Percentiles rank a stretch among this genome's conserved stretches.
phyloP scores from a whole-genome alignment of 2,113 vertebrate genomes.

The Limanda limanda region DNA sequence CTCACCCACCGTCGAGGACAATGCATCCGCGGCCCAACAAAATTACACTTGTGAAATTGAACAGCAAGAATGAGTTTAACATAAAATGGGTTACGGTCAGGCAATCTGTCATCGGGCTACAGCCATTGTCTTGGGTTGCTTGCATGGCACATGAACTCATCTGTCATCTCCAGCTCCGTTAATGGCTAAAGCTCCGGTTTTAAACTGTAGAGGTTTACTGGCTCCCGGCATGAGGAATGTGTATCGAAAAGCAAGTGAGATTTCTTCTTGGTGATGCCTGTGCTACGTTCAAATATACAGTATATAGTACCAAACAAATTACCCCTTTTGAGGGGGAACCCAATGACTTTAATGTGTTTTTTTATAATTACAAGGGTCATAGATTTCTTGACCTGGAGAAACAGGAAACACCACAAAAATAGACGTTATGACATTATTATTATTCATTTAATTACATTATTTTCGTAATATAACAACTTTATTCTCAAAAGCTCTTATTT shows the following conservation, averaged over 20 bases:
- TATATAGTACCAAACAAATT: background rate
- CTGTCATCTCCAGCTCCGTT: constrained; percentile 94
- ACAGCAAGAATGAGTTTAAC: constrained; percentile 99
- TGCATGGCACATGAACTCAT: constrained; percentile 99
- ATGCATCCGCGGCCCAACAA: constrained; percentile 91
- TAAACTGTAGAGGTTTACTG: constrained; percentile 86
- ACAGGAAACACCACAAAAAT: background rate
- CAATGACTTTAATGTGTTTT: background rate
- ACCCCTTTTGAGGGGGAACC: background rate
- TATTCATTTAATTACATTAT: too few relatives aligned
- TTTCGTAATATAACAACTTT: too few relatives aligned
- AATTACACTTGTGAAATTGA: constrained; percentile 99
- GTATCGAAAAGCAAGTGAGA: constrained; percentile 8
- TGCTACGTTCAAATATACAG: background rate
- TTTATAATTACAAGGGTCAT: constrained; percentile 4
- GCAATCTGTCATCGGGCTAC: constrained; percentile 97
- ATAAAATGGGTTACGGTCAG: constrained; percentile 99
- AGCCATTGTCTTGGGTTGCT: constrained; percentile 96
- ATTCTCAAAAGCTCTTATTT: too few relatives aligned
- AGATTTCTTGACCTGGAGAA: background rate
- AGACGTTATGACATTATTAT: too few relatives aligned
- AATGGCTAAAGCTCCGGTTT: constrained; percentile 88
- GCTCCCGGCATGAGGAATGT: constrained; percentile 65
- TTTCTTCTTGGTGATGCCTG: constrained; percentile 10
- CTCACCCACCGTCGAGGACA: constrained; percentile 92